Conservation (phyloP, 2,113 vertebrate genomes). For the Gavialis gangeticus region DNA sequence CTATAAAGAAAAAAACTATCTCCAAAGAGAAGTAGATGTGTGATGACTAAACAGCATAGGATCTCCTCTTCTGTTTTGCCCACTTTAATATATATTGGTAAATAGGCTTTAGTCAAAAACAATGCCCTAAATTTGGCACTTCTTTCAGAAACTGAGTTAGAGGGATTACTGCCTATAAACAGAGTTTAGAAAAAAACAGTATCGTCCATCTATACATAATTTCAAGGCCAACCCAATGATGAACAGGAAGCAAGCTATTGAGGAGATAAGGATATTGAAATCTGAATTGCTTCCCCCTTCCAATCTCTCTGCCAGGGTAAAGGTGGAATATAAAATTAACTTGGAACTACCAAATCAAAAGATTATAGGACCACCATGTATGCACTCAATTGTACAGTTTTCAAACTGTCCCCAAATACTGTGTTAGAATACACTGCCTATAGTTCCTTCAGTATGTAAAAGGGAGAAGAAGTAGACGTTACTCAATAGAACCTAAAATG, state of each 20-base stretch:
- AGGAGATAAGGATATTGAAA: background rate
- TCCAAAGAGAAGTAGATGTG: background rate
- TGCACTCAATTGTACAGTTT: background rate
- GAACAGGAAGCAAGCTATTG: background rate
- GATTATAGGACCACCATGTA: background rate
- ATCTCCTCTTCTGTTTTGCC: background rate
- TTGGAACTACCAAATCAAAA: background rate
- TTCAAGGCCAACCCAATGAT: background rate
- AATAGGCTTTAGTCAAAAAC: background rate
- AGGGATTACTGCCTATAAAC: background rate
- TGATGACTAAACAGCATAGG: background rate
- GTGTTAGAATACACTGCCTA: background rate
- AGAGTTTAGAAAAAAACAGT: background rate
- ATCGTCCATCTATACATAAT: background rate
- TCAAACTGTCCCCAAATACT: background rate
- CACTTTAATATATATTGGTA: background rate
- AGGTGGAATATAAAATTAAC: background rate
- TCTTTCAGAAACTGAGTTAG: background rate
- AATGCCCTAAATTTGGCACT: background rate
- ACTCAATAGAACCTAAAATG: background rate
- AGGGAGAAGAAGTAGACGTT: background rate
- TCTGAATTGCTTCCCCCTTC: background rate
- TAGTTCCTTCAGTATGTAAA: fast-evolving
- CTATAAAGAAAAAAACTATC: background rate
- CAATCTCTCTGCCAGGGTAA: background rate